Conservation (phyloP, 2,797 vertebrate species). For the Bucorvus abyssinicus region DNA sequence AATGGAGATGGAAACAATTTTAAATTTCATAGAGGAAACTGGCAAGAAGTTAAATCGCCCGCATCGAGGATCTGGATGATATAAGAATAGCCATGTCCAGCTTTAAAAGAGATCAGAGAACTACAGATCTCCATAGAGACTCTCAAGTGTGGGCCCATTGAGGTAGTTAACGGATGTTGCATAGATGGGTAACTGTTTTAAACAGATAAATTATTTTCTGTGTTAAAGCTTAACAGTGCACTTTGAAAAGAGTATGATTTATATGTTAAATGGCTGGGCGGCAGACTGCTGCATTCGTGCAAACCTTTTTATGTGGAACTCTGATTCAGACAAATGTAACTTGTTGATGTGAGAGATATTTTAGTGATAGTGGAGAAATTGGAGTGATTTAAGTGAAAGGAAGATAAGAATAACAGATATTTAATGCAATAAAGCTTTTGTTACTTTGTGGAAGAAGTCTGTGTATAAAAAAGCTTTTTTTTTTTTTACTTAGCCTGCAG, state of each 20-base stretch:
- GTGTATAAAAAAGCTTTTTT: not conserved
- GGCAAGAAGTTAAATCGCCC: slow-evolving; percentile 88
- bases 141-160: slow-evolving; percentile 90
- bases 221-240: not conserved
- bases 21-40: slow-evolving; percentile 87
- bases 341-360: not conserved
- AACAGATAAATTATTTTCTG: not conserved
- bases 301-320: not conserved
- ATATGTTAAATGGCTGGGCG: not conserved
- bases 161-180: slow-evolving; percentile 78
- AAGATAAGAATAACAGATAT: not conserved
- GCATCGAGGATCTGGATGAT: slow-evolving; percentile 92
- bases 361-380: not conserved
- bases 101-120: slow-evolving; percentile 91
- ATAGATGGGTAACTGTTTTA: not conserved
- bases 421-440: not conserved
- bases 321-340: not conserved
- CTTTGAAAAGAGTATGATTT: not conserved
- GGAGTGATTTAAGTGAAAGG: not conserved
- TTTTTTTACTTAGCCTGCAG: not conserved
- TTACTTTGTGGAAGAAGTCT: not conserved
- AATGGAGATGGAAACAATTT: slow-evolving; percentile 90
- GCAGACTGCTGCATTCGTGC: not conserved
- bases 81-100: slow-evolving; percentile 89
- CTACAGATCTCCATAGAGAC: slow-evolving; percentile 89